Evolutionary conservation across 2,888 invertebrate genomes (phyloP).

Genomic region (Eudemis profundana): DNA sequence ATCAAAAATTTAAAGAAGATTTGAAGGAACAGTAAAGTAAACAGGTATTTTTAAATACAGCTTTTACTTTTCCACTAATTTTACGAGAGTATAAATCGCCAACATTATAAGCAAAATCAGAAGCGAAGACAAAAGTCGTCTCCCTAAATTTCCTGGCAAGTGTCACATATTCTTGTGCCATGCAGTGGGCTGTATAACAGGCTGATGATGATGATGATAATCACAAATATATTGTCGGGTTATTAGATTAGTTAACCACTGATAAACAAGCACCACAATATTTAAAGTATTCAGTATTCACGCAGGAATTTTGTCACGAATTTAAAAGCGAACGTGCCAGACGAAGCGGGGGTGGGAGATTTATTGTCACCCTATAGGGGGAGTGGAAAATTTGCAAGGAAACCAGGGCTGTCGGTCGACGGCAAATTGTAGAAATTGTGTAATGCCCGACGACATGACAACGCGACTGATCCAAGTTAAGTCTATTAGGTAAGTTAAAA

Average conservation of each 20-base stretch:
- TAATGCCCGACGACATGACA: neutral
- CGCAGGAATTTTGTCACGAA: constrained; percentile 27
- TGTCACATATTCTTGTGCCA: constrained; percentile 10
- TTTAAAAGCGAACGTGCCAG: constrained; percentile 45
- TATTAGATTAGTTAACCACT: neutral
- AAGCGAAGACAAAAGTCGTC: neutral
- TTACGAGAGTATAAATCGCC: too few species aligned
- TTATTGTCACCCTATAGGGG: constrained; percentile 52
- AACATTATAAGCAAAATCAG: neutral
- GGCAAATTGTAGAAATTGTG: constrained; percentile 22
- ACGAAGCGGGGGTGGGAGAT: constrained; percentile 43
- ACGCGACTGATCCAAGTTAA: neutral
- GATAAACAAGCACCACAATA: constrained; percentile 1
- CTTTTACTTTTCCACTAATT: too few species aligned
- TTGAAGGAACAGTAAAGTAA: too few species aligned
- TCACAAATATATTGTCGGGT: too few species aligned
- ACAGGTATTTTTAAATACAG: too few species aligned
- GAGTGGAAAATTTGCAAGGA: constrained; percentile 47
- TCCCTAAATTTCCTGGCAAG: neutral
- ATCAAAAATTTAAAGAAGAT: too few species aligned
- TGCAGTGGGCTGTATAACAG: too few species aligned
- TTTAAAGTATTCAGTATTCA: constrained; percentile 32
- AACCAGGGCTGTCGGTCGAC: constrained; percentile 44
- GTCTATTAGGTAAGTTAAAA: too few species aligned
- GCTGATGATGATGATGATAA: too few species aligned